Base-by-base conservation (phyloP, 2,888 invertebrate species). In the Euproctis similis region DNA sequence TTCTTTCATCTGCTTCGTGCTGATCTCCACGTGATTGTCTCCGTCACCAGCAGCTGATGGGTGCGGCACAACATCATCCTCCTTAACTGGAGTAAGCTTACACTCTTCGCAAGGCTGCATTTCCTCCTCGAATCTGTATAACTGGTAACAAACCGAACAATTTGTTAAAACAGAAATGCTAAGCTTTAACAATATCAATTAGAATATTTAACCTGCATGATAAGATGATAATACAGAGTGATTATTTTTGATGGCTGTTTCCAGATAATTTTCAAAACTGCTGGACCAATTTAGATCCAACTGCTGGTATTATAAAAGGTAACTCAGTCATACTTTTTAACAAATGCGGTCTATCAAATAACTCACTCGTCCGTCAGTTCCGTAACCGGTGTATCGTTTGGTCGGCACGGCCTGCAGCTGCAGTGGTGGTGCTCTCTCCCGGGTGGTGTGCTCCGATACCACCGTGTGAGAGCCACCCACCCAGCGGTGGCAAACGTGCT, bases 111-210 rank as follows among this genome's bases (percentile, higher is more conserved):
- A 78, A 3, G 18, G 18, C 39, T 52, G 47, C 6, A 67, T 21
- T n/a, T 66, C 67, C 9, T 64, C 64, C 24, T 69, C 73, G 57
- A 77, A 28, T 48, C 50, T 46, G 43, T 80, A 81, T 12, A 68
- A 10, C 26, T 27, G 9, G 7, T 10, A 21, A 21, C 2, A 19
- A 19, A 17, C n/a, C n/a, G n/a, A n/a, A n/a, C n/a, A n/a, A n/a
- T n/a, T n/a, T n/a, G n/a, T n/a, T n/a, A n/a, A 6, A 14, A 14
- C 14, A 14, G 14, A 14, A 14, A 14, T 14, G 4, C n/a, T n/a
- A n/a, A n/a, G n/a, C n/a, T n/a, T n/a, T n/a, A n/a, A n/a, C n/a
- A n/a, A n/a, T n/a, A n/a, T n/a, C n/a, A n/a, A n/a, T n/a, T n/a
- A n/a, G n/a, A n/a, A n/a, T n/a, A n/a, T n/a, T n/a, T n/a, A n/a